Evolutionary conservation across 2,797 vertebrate species (phyloP).

Genomic region (Anas flavirostris): DNA sequence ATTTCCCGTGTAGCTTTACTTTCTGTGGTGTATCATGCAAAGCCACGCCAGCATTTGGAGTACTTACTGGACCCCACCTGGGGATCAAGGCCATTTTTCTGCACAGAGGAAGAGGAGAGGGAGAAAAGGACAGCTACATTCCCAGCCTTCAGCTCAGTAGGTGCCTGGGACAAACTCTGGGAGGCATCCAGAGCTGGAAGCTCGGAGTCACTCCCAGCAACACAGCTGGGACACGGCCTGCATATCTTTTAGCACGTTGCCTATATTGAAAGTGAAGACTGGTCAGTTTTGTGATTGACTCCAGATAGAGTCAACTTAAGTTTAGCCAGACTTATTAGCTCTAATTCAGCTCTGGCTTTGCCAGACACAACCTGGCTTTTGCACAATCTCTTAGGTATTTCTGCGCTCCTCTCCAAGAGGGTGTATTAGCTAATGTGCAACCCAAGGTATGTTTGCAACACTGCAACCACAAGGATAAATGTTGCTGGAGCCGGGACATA

Average conservation of each 20-base stretch:
- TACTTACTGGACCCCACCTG: neutral
- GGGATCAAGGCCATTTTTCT: neutral
- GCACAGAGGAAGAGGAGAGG: neutral
- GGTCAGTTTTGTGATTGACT: constrained; percentile 42
- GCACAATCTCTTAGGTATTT: constrained; percentile 61
- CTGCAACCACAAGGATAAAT: constrained; percentile 21
- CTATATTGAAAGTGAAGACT: constrained; percentile 14
- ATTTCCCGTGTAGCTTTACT: neutral
- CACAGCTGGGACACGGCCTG: neutral
- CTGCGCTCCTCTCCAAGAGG: constrained; percentile 50
- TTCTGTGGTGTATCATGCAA: neutral
- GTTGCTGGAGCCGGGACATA: neutral
- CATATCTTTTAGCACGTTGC: neutral
- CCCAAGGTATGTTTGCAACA: constrained; percentile 47
- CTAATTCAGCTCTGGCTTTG: constrained; percentile 7
- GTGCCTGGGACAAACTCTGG: neutral
- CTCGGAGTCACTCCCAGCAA: neutral
- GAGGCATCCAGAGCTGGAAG: neutral
- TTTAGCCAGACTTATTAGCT: constrained; percentile 49
- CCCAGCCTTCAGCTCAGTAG: neutral
- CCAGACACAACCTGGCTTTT: constrained; percentile 40
- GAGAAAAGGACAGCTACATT: neutral
- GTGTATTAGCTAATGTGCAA: constrained; percentile 54
- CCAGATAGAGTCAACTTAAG: constrained; percentile 45
- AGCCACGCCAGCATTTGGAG: neutral